phyloP scores from a whole-genome alignment of 2,888 invertebrate genomes.

The Polymixis lichenea region DNA sequence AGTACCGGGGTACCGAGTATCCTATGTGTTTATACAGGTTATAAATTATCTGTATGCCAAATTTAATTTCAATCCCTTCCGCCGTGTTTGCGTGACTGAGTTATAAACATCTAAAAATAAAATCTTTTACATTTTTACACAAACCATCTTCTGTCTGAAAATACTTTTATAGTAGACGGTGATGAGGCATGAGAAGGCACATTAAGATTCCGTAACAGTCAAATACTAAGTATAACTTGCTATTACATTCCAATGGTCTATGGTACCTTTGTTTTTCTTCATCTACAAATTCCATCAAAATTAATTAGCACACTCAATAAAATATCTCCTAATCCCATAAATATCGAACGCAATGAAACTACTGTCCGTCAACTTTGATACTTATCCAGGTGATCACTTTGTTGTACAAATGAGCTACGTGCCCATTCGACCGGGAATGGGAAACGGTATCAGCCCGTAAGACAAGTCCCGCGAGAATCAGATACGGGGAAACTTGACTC shows the following conservation, averaged over 20 bases:
- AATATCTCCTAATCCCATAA: constrained; percentile 2
- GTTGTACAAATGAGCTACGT: constrained; percentile 55
- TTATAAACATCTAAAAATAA: too few species aligned
- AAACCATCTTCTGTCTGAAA: neutral
- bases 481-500: constrained; percentile 6
- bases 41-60: too few species aligned
- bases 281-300: neutral
- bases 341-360: constrained; percentile 30
- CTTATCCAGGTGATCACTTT: constrained; percentile 47
- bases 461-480: constrained; percentile 20
- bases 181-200: too few species aligned
- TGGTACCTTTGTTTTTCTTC: constrained; percentile 3
- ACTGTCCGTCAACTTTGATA: constrained; percentile 13
- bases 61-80: too few species aligned
- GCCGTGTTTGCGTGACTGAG: too few species aligned
- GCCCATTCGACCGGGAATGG: constrained; percentile 49
- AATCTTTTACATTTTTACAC: too few species aligned
- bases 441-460: constrained; percentile 17
- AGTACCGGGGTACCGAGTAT: too few species aligned
- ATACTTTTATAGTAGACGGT: neutral
- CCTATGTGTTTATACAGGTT: too few species aligned
- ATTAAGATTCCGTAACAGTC: neutral
- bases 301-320: constrained; percentile 1
- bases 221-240: neutral
- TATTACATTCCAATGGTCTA: neutral